A percentile compares a stretch with the other conserved stretches of the same genome.
Evolutionary conservation across 1,140 invertebrate genomes (phyloP).

Genomic region (Varroa destructor): DNA sequence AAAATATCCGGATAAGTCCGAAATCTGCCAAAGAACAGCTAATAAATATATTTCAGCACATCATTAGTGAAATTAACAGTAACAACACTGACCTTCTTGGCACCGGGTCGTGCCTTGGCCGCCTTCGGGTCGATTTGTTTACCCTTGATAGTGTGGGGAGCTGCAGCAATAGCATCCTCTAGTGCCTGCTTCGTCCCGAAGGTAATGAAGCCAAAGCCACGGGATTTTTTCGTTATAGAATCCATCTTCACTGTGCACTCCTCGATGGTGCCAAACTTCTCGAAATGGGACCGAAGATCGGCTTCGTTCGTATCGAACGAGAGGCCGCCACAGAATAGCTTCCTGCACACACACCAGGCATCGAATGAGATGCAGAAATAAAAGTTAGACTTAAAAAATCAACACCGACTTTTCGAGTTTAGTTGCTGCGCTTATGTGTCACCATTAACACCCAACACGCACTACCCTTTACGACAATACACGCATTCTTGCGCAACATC

Average conservation of each 20-base stretch:
- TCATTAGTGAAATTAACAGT: neutral
- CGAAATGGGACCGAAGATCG: constrained; percentile 79
- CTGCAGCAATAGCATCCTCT: constrained; percentile 57
- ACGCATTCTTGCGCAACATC: no score
- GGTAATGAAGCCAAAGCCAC: constrained; percentile 89
- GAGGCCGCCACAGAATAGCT: constrained; percentile 90
- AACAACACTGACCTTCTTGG: constrained; percentile 48
- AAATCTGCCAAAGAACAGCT: no score
- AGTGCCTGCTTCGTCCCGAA: constrained; percentile 73
- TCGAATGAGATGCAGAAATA: neutral
- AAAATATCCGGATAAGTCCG: no score
- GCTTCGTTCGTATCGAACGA: constrained; percentile 95
- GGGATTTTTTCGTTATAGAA: constrained; percentile 68
- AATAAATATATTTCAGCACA: no score
- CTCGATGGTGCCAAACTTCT: constrained; percentile 74
- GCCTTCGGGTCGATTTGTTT: constrained; percentile 91
- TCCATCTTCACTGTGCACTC: constrained; percentile 88
- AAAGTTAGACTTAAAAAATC: no score
- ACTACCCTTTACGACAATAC: no score
- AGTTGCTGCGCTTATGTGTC: no score
- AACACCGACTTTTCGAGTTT: no score
- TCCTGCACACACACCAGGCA: constrained; percentile 55
- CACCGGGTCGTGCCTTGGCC: constrained; percentile 72
- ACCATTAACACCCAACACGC: no score
- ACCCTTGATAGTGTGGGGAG: constrained; percentile 75